phyloP scores from a whole-genome alignment of 2,113 vertebrate species.

The Eleginops maclovinus region DNA sequence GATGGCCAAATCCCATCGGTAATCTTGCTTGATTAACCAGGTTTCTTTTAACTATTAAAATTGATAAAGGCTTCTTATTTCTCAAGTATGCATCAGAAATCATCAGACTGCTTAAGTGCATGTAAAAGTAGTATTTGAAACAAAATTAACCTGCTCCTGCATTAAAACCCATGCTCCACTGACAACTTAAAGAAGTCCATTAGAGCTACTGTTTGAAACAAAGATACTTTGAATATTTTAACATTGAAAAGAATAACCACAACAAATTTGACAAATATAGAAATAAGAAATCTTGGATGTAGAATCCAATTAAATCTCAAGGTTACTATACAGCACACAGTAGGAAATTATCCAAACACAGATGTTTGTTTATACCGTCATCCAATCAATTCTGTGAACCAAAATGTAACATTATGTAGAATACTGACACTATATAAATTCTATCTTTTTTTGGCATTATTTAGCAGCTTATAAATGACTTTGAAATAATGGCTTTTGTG shows the following conservation, averaged over 20 bases:
- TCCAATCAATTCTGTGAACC: constrained; percentile 55
- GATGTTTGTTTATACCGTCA: constrained; percentile 49
- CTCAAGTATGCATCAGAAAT: neutral
- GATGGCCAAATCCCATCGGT: neutral
- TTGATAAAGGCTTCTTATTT: neutral
- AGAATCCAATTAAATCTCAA: constrained; percentile 62
- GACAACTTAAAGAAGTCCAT: constrained; percentile 56
- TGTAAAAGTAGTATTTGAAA: constrained; percentile 49
- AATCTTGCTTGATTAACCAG: neutral
- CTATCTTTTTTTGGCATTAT: constrained; percentile 84
- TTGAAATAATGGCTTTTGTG: constrained; percentile 83
- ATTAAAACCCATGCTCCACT: constrained; percentile 46
- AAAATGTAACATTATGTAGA: constrained; percentile 56
- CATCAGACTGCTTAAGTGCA: constrained; percentile 44
- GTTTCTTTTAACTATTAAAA: neutral
- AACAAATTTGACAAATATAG: constrained; percentile 62
- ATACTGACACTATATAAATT: constrained; percentile 69
- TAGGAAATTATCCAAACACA: constrained; percentile 62
- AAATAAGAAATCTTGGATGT: constrained; percentile 52
- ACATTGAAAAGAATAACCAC: constrained; percentile 67
- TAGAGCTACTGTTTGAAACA: constrained; percentile 58
- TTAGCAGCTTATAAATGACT: constrained; percentile 85
- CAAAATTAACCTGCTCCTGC: constrained; percentile 40
- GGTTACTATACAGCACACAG: constrained; percentile 60
- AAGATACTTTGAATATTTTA: constrained; percentile 62